Evolutionary conservation across 2,888 invertebrate genomes (phyloP).

Genomic region (Xylota sylvarum): DNA sequence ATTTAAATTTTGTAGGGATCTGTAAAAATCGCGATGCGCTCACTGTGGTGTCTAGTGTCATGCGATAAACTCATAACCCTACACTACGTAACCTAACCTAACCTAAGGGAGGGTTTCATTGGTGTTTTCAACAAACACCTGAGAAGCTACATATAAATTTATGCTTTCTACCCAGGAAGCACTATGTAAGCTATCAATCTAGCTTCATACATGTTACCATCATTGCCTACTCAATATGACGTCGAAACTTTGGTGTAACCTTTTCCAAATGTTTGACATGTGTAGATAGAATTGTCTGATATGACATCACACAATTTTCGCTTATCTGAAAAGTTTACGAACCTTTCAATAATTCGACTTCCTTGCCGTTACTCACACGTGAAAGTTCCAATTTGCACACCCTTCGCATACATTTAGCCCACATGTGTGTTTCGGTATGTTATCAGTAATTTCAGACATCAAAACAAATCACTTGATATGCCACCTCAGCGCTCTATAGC

Average conservation of each 20-base stretch:
- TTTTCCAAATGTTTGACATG: not conserved
- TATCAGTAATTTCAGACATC: constrained; percentile 72
- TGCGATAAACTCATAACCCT: too few species aligned
- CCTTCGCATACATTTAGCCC: constrained; percentile 8
- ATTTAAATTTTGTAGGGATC: too few species aligned
- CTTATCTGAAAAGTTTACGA: constrained; percentile 3
- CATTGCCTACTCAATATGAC: too few species aligned
- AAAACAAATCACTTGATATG: constrained; percentile 69
- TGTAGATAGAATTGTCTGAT: not conserved
- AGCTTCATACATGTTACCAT: too few species aligned
- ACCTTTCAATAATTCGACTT: constrained; percentile 48
- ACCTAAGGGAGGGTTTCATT: too few species aligned
- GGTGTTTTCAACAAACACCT: too few species aligned
- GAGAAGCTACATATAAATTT: too few species aligned
- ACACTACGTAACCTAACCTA: too few species aligned
- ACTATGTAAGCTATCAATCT: too few species aligned
- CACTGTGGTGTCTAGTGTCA: too few species aligned
- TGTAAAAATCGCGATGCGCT: too few species aligned
- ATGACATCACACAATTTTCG: not conserved
- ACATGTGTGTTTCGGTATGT: constrained; percentile 4
- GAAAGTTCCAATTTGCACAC: constrained; percentile 43
- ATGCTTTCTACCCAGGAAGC: too few species aligned
- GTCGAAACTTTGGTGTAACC: not conserved
- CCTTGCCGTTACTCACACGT: constrained; percentile 21
- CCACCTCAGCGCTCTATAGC: constrained; percentile 11